These are phyloP conservation scores for Lasioglossum lativentre DNA, from an alignment of 2,888 invertebrate genomes.

Conservation along the genomic window DNA sequence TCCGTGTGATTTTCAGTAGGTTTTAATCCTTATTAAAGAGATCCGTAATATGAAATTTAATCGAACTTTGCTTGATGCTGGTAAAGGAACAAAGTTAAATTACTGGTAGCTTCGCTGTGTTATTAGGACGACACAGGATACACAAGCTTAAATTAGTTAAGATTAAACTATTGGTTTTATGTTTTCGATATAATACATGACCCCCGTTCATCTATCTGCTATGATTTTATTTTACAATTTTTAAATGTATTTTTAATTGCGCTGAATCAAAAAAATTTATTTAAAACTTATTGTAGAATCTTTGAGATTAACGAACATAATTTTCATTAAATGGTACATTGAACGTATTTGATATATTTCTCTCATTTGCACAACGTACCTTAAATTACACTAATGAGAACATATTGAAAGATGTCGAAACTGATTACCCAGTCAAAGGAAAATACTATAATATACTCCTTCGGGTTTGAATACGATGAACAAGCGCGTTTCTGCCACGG, in stretches of 20 bases:
- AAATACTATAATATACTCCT: not conserved
- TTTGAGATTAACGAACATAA: not conserved
- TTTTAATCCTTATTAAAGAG: slow-evolving; percentile 28
- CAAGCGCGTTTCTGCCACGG: not conserved
- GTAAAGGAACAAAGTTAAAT: slow-evolving; percentile 12
- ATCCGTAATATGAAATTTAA: slow-evolving; percentile 31
- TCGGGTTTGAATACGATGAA: not conserved
- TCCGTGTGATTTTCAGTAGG: not conserved
- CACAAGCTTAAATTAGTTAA: not conserved
- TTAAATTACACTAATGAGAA: not conserved
- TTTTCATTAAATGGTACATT: too few relatives aligned
- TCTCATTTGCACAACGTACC: not conserved
- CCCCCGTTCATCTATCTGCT: not conserved
- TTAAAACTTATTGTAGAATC: too few relatives aligned
- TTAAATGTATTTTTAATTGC: not conserved
- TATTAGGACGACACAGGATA: not conserved
- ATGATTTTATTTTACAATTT: not conserved
- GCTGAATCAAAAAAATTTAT: too few relatives aligned
- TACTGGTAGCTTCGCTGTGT: slow-evolving; percentile 1
- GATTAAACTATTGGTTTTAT: not conserved
- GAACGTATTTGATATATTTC: not conserved
- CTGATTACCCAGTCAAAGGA: not conserved
- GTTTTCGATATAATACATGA: not conserved
- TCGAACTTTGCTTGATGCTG: not conserved
- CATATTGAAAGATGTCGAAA: not conserved